Evolutionary conservation across 2,797 vertebrate species (phyloP).

Genomic region (Tauraco hartlaubi): DNA sequence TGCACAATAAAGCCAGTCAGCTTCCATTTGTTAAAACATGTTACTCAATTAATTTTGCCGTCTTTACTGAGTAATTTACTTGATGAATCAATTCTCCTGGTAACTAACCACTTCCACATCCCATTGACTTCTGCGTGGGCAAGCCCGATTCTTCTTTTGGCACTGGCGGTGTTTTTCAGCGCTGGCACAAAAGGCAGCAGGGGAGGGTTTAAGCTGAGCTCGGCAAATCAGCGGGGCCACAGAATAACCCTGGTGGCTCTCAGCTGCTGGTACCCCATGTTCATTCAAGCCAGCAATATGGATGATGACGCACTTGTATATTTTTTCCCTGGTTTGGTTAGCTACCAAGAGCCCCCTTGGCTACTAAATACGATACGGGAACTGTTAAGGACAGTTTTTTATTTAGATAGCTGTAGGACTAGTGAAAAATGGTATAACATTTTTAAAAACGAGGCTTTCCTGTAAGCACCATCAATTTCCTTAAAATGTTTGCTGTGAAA

Average conservation of each 20-base stretch:
- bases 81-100: conserved; percentile 11
- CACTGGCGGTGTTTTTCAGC: accelerated
- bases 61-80: conserved; percentile 13
- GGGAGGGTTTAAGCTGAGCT: not conserved
- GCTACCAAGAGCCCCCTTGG: not conserved
- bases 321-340: not conserved
- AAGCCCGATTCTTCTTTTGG: not conserved
- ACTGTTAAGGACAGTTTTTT: not conserved
- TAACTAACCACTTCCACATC: not conserved
- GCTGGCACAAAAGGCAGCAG: not conserved
- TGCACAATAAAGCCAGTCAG: not conserved
- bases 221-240: not conserved
- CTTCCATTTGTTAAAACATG: not conserved
- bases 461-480: conserved; percentile 59
- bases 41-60: conserved; percentile 10
- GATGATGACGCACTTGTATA: not conserved
- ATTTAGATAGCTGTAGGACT: not conserved
- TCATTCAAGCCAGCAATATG: not conserved
- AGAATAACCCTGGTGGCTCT: not conserved
- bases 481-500: conserved; percentile 61
- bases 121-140: not conserved
- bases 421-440: not conserved
- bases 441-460: conserved; percentile 29
- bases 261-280: not conserved
- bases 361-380: not conserved